Evolutionary conservation across 2,888 invertebrate species (phyloP).

Genomic region (Drosophila limbata): DNA sequence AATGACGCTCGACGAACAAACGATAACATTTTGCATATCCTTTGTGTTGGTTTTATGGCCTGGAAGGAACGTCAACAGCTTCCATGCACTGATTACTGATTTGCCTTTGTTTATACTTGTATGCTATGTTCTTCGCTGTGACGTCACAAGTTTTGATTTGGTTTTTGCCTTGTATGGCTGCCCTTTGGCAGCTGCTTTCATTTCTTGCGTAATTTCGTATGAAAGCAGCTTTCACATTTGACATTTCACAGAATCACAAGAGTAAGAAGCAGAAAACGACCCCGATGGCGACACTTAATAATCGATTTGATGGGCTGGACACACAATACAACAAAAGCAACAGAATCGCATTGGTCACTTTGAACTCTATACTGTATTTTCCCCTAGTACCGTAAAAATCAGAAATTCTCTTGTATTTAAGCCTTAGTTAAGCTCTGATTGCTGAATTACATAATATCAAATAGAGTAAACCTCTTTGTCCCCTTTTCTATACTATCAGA

Average conservation of each 20-base stretch:
- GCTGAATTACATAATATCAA: background rate
- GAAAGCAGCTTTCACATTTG: slow-evolving; percentile 70
- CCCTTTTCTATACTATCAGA: background rate
- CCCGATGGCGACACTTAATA: slow-evolving; percentile 45
- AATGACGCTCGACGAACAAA: slow-evolving; percentile 12
- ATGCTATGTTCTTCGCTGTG: slow-evolving; percentile 37
- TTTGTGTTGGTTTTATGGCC: slow-evolving; percentile 39
- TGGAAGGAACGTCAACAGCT: slow-evolving; percentile 36
- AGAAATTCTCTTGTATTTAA: no score
- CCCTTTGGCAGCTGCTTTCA: slow-evolving; percentile 64
- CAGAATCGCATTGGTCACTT: slow-evolving; percentile 7
- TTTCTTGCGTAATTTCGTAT: slow-evolving; percentile 72
- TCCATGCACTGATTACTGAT: slow-evolving; percentile 28
- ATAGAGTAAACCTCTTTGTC: background rate
- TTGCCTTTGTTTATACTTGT: slow-evolving; percentile 11
- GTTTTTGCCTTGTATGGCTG: slow-evolving; percentile 47
- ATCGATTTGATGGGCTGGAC: slow-evolving; percentile 32
- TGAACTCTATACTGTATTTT: slow-evolving; percentile 35
- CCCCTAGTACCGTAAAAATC: background rate
- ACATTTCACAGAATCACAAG: slow-evolving; percentile 59
- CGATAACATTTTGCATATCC: slow-evolving; percentile 17
- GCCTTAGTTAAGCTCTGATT: background rate
- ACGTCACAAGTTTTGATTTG: slow-evolving; percentile 48
- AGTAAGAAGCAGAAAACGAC: background rate
- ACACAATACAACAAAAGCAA: slow-evolving; percentile 6